Base-by-base conservation (phyloP, 2,888 invertebrate genomes). In the Nysson spinosus region DNA sequence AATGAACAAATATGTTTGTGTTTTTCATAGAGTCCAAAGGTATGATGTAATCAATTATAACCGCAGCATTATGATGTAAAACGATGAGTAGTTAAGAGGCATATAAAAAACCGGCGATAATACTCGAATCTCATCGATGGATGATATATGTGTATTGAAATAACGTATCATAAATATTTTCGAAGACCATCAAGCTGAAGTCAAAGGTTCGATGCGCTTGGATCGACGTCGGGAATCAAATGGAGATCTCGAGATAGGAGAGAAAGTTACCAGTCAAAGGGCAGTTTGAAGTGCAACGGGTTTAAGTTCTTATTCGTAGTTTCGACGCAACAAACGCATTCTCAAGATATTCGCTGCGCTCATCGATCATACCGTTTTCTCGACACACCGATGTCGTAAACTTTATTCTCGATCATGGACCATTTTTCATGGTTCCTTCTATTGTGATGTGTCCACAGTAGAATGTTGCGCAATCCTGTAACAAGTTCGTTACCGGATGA, bases 331-430 rank as follows among this genome's bases (percentile, higher is more conserved):
- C n/a, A 35, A 61, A 35, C 56, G 51, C 58, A 62, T 67, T 73
- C 75, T 57, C 60, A 61, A 57, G 60, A 62, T 57, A 74, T 52
- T 51, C 50, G 52, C 34, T 35, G 35, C 16, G 52, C 55, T 61
- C 76, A 76, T 76, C 76, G 76, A 76, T 76, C 76, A 76, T 69
- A 57, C 72, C n/a, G 67, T 74, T 72, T 72, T 72, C 55, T 57
- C 37, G 56, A 54, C 50, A 47, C 42, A 16, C 42, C 67, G 72
- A 75, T 69, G 65, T 65, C 49, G 57, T 24, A 22, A 42, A 57
- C 63, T 60, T 67, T 69, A 64, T 64, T 22, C 26, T 37, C 50
- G 26, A 34, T 44, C 56, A 35, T 14, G 24, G 62, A 58, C 73
- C 77, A 77, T 79, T 79, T 79, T 79, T 79, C 78, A 78, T 67